These are phyloP conservation scores for Bovichtus variegatus DNA, from an alignment of 2,797 vertebrate species.

Conservation along the genomic window DNA sequence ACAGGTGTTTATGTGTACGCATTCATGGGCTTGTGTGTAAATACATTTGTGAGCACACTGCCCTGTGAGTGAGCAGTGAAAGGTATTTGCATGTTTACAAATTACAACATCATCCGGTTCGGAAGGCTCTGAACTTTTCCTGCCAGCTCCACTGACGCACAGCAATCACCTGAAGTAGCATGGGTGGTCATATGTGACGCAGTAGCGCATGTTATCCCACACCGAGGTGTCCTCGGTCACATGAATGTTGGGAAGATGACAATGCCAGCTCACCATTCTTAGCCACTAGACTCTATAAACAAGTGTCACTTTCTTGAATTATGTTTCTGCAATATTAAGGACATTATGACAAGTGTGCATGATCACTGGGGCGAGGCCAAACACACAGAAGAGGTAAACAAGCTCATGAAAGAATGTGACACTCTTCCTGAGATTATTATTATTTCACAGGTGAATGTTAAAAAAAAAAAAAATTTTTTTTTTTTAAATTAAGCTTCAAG, in stretches of 20 bases:
- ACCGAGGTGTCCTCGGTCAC: slow-evolving; percentile 47
- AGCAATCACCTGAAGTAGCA: slow-evolving; percentile 54
- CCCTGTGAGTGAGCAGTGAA: slow-evolving; percentile 35
- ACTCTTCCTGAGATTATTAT: slow-evolving; percentile 11
- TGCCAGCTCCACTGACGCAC: slow-evolving; percentile 74
- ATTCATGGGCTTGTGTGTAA: slow-evolving; percentile 54
- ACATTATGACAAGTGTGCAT: not conserved
- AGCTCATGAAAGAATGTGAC: slow-evolving; percentile 54
- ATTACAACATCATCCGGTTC: slow-evolving; percentile 54
- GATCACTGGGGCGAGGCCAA: slow-evolving; percentile 13
- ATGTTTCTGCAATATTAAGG: slow-evolving; percentile 25
- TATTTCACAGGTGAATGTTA: too few species aligned
- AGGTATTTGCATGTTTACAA: slow-evolving; percentile 45
- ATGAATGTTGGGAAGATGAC: slow-evolving; percentile 33
- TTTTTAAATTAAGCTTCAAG: too few species aligned
- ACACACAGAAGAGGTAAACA: slow-evolving; percentile 9
- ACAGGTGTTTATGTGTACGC: slow-evolving; percentile 59
- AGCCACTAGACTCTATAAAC: not conserved
- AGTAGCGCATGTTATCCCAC: slow-evolving; percentile 49
- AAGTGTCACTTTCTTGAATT: slow-evolving; percentile 25
- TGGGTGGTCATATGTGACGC: slow-evolving; percentile 60
- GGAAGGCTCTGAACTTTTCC: slow-evolving; percentile 39
- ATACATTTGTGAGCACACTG: slow-evolving; percentile 39
- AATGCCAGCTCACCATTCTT: slow-evolving; percentile 13
- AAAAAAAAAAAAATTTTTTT: too few species aligned